Conservation (phyloP, 2,888 invertebrate species). For the Leucophenga montana region DNA sequence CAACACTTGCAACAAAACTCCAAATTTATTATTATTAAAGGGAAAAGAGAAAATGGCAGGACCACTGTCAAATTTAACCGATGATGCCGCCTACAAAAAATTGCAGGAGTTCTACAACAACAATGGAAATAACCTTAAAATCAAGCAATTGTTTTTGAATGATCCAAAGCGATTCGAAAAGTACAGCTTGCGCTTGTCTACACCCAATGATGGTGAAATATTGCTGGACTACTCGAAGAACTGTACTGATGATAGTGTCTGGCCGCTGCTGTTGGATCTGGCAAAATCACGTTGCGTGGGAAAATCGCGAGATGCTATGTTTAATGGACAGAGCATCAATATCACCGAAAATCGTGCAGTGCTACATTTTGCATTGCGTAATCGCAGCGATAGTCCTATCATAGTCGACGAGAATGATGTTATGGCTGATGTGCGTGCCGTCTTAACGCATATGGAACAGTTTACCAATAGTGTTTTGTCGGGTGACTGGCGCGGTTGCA, state of each 20-base stretch:
- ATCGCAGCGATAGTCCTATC: conserved; percentile 81
- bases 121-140: conserved; percentile 84
- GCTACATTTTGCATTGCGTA: conserved; percentile 93
- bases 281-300: conserved; percentile 88
- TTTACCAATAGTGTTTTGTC: conserved; percentile 86
- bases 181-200: conserved; percentile 84
- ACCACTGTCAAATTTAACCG: conserved; percentile 75
- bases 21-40: conserved; percentile 49
- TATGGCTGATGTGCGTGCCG: conserved; percentile 92
- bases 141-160: conserved; percentile 85
- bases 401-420: conserved; percentile 91
- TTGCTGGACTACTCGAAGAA: conserved; percentile 98
- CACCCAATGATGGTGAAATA: conserved; percentile 91
- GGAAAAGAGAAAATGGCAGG: conserved; percentile 53
- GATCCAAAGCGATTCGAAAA: conserved; percentile 89
- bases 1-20: conserved; percentile 31
- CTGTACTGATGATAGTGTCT: conserved; percentile 84
- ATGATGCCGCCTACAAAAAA: conserved; percentile 83
- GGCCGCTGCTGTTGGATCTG: conserved; percentile 84
- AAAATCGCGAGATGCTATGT: conserved; percentile 92
- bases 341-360: conserved; percentile 98
- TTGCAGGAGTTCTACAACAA: conserved; percentile 83
- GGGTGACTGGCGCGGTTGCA: conserved; percentile 84
- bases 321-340: conserved; percentile 94
- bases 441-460: conserved; percentile 94